Conservation (phyloP, 2,888 invertebrate genomes). For the Himalopsyche japonica region DNA sequence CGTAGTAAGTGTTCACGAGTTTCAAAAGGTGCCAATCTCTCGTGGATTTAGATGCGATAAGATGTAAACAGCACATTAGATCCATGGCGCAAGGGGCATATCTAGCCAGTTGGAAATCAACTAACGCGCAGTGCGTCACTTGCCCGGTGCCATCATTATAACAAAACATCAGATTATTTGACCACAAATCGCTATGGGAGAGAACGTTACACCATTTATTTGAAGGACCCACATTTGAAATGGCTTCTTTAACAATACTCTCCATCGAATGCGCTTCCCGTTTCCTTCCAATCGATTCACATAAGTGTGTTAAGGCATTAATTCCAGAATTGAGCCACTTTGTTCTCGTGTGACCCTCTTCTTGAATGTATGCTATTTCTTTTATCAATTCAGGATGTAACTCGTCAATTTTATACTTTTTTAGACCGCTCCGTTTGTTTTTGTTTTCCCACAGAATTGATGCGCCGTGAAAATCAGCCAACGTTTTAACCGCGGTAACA, state of each 20-base stretch:
- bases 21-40: constrained; percentile 55
- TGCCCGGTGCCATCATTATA: constrained; percentile 47
- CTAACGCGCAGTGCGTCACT: constrained; percentile 63
- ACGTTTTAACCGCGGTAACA: constrained; percentile 51
- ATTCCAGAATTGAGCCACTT: constrained; percentile 51
- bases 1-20: constrained; percentile 63
- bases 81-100: constrained; percentile 71
- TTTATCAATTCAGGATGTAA: constrained; percentile 43
- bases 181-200: constrained; percentile 67
- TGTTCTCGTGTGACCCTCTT: constrained; percentile 47
- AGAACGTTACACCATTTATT: constrained; percentile 56
- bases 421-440: constrained; percentile 30
- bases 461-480: constrained; percentile 59
- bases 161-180: constrained; percentile 65
- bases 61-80: constrained; percentile 59
- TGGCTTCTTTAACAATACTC: constrained; percentile 46
- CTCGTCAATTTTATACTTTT: constrained; percentile 42
- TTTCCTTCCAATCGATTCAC: constrained; percentile 47
- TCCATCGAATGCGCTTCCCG: constrained; percentile 42
- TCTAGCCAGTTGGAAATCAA: constrained; percentile 71
- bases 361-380: constrained; percentile 43
- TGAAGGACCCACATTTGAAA: constrained; percentile 47
- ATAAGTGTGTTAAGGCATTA: constrained; percentile 48
- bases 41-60: constrained; percentile 56
- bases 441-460: constrained; percentile 58